Percentiles rank a stretch among this genome's conserved stretches.
phyloP scores from a whole-genome alignment of 2,113 vertebrate genomes.

The Pachypanchax playfairii region DNA sequence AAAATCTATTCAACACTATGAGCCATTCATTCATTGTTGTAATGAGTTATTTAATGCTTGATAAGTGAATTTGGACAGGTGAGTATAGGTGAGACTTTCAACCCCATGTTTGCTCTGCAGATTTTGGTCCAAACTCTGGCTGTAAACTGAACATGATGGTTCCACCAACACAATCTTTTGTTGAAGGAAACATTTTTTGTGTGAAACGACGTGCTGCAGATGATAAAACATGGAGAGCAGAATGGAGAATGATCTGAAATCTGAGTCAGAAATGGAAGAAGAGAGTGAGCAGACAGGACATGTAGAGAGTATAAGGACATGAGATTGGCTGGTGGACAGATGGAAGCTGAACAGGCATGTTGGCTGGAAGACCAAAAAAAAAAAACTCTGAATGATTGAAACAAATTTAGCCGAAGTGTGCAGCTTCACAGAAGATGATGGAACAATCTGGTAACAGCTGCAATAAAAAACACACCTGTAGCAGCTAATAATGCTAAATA shows the following conservation, averaged over 20 bases:
- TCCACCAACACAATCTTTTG: no score
- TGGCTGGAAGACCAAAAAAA: neutral
- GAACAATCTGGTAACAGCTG: neutral
- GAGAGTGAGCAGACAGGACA: slow-evolving; percentile 1
- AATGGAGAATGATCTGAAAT: neutral
- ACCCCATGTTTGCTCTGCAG: no score
- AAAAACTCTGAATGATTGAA: neutral
- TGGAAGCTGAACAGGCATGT: neutral
- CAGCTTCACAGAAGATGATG: neutral
- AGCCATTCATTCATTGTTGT: no score
- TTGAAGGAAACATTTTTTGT: neutral
- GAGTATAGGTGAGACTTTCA: no score
- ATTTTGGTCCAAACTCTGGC: no score
- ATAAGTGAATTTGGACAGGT: no score
- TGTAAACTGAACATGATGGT: no score
- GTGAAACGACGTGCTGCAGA: neutral
- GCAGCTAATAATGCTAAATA: neutral
- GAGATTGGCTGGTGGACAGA: neutral
- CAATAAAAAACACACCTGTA: neutral
- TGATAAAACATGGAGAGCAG: neutral
- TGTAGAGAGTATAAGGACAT: neutral
- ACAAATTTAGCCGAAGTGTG: neutral
- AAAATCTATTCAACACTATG: no score
- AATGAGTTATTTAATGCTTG: no score
- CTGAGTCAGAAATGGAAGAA: neutral